These are phyloP conservation scores for Apamea crenata DNA, from an alignment of 2,888 invertebrate species.

Conservation along the genomic window DNA sequence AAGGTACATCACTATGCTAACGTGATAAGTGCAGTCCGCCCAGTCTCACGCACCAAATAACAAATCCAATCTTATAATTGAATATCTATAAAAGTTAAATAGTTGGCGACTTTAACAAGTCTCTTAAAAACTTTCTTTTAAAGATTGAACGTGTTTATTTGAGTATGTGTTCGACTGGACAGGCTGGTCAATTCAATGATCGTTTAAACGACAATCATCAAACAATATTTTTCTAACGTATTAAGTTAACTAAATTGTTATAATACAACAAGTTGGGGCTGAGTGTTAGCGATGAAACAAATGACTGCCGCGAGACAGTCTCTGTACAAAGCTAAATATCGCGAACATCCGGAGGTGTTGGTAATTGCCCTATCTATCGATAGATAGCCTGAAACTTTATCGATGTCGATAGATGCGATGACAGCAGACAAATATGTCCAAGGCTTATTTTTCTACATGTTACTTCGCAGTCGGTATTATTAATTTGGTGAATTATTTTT, in stretches of 20 bases:
- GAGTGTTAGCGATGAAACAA: conserved; percentile 56
- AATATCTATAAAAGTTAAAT: conserved; percentile 63
- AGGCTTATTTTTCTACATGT: conserved; percentile 5
- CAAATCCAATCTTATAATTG: conserved; percentile 45
- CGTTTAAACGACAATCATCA: conserved; percentile 59
- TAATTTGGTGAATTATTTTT: conserved; percentile 19
- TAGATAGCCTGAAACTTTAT: conserved; percentile 50
- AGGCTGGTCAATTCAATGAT: conserved; percentile 49
- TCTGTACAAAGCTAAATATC: conserved; percentile 55
- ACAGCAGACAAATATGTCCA: conserved; percentile 11
- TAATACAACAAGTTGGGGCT: conserved; percentile 63
- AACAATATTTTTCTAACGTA: conserved; percentile 66
- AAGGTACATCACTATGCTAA: conserved; percentile 46
- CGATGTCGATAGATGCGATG: conserved; percentile 60
- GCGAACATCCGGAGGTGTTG: conserved; percentile 50
- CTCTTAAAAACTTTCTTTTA: conserved; percentile 49
- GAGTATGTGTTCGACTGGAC: conserved; percentile 49
- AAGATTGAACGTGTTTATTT: conserved; percentile 29
- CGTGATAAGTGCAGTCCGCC: conserved; percentile 36
- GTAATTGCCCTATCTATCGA: conserved; percentile 50
- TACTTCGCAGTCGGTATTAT: conserved; percentile 9
- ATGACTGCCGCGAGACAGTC: conserved; percentile 46
- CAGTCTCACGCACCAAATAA: conserved; percentile 46
- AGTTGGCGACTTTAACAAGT: conserved; percentile 51
- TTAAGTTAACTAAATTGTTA: conserved; percentile 66